Evolutionary conservation across 1,140 invertebrate genomes (phyloP).

Genomic region (Reticulitermes speratus): DNA sequence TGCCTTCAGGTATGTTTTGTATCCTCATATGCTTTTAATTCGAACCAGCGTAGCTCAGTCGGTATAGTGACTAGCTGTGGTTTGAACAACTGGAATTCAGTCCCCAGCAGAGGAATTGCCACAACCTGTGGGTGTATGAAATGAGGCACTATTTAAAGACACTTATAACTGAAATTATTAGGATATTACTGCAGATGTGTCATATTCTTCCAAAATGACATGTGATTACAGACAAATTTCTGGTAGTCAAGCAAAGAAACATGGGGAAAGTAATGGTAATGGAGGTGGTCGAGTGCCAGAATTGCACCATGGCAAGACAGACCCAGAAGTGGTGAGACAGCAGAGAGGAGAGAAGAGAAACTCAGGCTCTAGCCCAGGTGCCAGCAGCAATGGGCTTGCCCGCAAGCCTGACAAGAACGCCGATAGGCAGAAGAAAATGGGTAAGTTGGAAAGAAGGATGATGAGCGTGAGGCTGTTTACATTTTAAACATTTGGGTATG

Average conservation of each 20-base stretch:
- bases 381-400: constrained; percentile 35
- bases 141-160: too few species aligned
- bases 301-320: constrained; percentile 38
- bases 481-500: background rate
- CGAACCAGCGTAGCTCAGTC: too few species aligned
- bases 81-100: too few species aligned
- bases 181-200: too few species aligned
- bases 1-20: constrained; percentile 51
- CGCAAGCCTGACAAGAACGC: constrained; percentile 40
- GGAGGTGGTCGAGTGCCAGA: constrained; percentile 33
- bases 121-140: too few species aligned
- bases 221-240: constrained; percentile 47
- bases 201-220: too few species aligned
- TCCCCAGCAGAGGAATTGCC: too few species aligned
- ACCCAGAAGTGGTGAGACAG: constrained; percentile 37
- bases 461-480: background rate
- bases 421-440: constrained; percentile 31
- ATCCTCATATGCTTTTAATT: constrained; percentile 9
- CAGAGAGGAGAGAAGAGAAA: constrained; percentile 25
- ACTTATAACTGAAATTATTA: too few species aligned
- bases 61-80: too few species aligned
- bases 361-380: constrained; percentile 24
- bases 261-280: constrained; percentile 47
- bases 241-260: constrained; percentile 59
- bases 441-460: background rate